Percentiles rank a stretch among this genome's conserved stretches.
Conservation (phyloP, 2,888 invertebrate genomes). For the Brenthis hecate region DNA sequence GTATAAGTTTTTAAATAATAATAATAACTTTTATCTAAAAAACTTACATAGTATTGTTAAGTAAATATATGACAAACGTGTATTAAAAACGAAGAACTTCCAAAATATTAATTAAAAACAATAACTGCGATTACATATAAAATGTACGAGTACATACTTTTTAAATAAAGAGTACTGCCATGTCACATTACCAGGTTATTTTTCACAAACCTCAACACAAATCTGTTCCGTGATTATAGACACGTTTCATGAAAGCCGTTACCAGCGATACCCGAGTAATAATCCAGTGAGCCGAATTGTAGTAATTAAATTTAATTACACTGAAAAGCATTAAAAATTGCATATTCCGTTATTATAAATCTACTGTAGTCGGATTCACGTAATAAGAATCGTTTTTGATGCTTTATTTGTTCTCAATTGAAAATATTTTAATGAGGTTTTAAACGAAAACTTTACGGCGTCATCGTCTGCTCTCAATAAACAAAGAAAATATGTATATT, state of each 20-base stretch:
- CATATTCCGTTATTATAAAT: constrained; percentile 3
- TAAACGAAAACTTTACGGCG: neutral
- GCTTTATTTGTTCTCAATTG: constrained; percentile 10
- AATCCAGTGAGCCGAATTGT: constrained; percentile 10
- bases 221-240: neutral
- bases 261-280: neutral
- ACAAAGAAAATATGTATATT: constrained; percentile 28
- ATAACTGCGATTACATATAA: no score
- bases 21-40: no score
- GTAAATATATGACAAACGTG: no score
- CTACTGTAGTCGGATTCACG: constrained; percentile 1
- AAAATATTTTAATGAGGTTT: constrained; percentile 14
- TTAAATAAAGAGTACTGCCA: no score
- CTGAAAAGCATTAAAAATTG: constrained; percentile 9
- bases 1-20: no score
- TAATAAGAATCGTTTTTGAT: constrained; percentile 11
- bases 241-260: constrained; percentile 4
- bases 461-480: constrained; percentile 14
- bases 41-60: no score
- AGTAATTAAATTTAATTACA: constrained; percentile 22
- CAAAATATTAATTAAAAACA: no score
- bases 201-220: no score
- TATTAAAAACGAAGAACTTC: no score
- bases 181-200: no score
- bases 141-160: no score